A percentile compares a stretch with the other conserved stretches of the same genome.
These are phyloP conservation scores for Synergus japonicus DNA, from an alignment of 2,888 invertebrate species.

Conservation along the genomic window DNA sequence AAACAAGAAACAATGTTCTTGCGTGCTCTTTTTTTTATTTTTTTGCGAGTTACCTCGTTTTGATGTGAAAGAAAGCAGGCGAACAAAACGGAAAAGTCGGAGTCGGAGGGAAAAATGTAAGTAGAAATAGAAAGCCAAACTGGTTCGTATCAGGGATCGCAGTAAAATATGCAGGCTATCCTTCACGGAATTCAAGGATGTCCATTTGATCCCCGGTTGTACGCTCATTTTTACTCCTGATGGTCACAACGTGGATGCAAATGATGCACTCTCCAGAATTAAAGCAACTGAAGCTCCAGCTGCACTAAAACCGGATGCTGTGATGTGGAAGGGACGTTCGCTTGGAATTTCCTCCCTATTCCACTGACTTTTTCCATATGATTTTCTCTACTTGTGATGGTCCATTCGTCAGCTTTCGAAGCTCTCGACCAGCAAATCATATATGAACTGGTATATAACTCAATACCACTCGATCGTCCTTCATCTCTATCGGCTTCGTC, in stretches of 20 bases:
- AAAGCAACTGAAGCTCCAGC: conserved; percentile 67
- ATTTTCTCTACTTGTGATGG: not conserved
- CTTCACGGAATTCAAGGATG: not conserved
- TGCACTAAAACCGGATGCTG: conserved; percentile 48
- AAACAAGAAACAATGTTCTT: not conserved
- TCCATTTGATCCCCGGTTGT: not conserved
- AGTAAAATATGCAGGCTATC: conserved; percentile 7
- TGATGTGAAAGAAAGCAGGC: not conserved
- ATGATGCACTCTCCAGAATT: conserved; percentile 76
- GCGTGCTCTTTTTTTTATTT: not conserved
- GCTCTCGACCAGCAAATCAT: not conserved
- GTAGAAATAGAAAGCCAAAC: not conserved
- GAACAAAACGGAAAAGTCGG: conserved; percentile 1
- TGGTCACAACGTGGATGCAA: conserved; percentile 66
- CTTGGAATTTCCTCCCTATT: not conserved
- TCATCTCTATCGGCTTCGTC: not conserved
- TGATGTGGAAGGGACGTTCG: not conserved
- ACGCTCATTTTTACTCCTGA: conserved; percentile 31
- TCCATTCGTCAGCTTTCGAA: not conserved
- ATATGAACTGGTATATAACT: not conserved
- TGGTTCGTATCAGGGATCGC: not conserved
- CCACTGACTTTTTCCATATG: not conserved
- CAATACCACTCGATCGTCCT: not conserved
- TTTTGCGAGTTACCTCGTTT: not conserved
- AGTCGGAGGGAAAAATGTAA: not conserved